Base-by-base conservation (phyloP, 2,113 vertebrate genomes). In the Xenopus borealis region DNA sequence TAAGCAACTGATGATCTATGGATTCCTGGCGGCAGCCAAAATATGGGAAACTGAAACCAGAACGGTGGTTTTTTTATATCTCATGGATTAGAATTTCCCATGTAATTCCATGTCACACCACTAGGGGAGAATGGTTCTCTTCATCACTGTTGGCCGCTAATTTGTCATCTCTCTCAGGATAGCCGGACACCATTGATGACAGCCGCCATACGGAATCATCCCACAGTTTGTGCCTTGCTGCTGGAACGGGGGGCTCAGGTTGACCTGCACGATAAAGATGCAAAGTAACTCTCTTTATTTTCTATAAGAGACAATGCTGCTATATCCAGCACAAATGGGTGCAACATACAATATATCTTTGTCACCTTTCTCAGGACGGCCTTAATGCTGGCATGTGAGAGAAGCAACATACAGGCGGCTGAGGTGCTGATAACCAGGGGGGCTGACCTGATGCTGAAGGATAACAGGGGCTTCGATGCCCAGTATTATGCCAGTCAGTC, bases 151-250 rank as follows among this genome's bases (percentile, higher is more conserved):
- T 40, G 33, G 33, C 33, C 47, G 17, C 62, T 0, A n/a, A 16
- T 46, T 18, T 33, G 7, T 11, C 40, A 7, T 45, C 3, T 5
- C n/a, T 61, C 27, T 18, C 80, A 91, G 91, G 83, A 84, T 0
- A 87, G 89, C 8, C 86, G 81, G 6, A 92, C 91, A 0, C 89
- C 91, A 0, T 76, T 92, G 80, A 92, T 92, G 90, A 82, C 90
- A 0, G 90, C 91, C 0, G 88, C 90, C 0, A 63, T 61, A 50
- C 83, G 86, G 2, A 89, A 88, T 62, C 85, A 92, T 0, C 18
- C 62, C 0, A 80, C 83, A 0, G 82, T 89, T 73, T 92, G 91
- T 33, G 83, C 88, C 8, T 85, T 91, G 58, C 83, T 92, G 12
- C 86, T 91, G 65, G 86, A 82, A 80, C 58, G 82, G 0, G 90